phyloP scores from a whole-genome alignment of 2,797 vertebrate genomes.

The Gadopsis bispinosus region DNA sequence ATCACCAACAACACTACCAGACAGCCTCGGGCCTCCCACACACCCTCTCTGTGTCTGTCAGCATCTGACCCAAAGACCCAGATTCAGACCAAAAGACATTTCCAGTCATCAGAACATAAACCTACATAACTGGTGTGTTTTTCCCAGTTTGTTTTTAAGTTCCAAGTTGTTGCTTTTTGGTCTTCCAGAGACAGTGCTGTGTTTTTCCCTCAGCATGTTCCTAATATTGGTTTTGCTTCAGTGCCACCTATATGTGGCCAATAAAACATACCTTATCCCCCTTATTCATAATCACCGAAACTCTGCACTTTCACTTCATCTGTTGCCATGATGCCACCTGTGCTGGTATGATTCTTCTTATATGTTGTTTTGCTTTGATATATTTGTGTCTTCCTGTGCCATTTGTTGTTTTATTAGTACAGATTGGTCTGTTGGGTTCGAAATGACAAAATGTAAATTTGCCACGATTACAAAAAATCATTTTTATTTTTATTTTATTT shows the following conservation, averaged over 20 bases:
- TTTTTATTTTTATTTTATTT: conserved; percentile 43
- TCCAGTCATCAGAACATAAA: conserved; percentile 1
- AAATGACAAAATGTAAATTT: conserved; percentile 34
- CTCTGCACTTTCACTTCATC: conserved; percentile 57
- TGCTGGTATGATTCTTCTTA: conserved; percentile 34
- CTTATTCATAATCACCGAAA: conserved; percentile 41
- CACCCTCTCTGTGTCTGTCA: background rate
- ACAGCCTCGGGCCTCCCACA: background rate
- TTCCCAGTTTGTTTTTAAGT: conserved; percentile 21
- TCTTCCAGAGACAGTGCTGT: conserved; percentile 10
- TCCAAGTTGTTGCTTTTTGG: background rate
- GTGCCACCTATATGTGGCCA: conserved; percentile 48
- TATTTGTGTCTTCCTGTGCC: conserved; percentile 62
- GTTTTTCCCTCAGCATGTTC: conserved; percentile 1
- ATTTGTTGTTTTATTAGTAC: conserved; percentile 49
- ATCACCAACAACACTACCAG: conserved; percentile 40
- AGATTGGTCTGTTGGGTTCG: conserved; percentile 28
- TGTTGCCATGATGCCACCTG: conserved; percentile 51
- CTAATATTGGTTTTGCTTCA: conserved; percentile 1
- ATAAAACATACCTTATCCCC: conserved; percentile 43
- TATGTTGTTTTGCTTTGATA: conserved; percentile 23
- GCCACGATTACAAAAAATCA: conserved; percentile 6
- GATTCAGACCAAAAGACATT: conserved; percentile 47
- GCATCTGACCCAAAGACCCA: conserved; percentile 58
- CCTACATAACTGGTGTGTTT: background rate